Conservation (phyloP, 2,113 vertebrate genomes). For the Microtus montanus region DNA sequence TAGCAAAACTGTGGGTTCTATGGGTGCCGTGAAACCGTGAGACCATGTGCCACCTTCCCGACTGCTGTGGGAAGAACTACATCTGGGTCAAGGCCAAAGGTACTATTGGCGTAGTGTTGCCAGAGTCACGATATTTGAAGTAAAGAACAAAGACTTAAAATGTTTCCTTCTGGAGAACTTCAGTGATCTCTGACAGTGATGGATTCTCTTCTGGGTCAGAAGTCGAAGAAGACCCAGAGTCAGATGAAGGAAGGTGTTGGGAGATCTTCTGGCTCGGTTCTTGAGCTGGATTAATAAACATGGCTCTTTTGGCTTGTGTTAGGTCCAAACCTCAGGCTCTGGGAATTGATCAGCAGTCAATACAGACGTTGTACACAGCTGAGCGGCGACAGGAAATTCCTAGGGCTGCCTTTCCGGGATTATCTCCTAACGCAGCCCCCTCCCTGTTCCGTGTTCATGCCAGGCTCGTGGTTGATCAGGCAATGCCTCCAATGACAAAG, state of each 20-base stretch:
- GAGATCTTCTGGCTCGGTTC: not conserved
- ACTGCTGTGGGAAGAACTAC: not conserved
- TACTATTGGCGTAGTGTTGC: not conserved
- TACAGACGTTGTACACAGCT: not conserved
- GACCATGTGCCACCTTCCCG: not conserved
- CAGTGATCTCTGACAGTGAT: not conserved
- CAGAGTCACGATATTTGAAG: not conserved
- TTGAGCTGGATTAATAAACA: not conserved
- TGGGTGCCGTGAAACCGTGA: not conserved
- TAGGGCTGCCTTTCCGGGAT: not conserved
- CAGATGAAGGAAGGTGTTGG: not conserved
- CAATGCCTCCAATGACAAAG: not conserved
- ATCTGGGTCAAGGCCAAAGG: not conserved
- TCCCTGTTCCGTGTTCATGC: not conserved
- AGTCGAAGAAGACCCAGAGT: not conserved
- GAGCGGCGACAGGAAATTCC: not conserved
- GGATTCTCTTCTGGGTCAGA: not conserved
- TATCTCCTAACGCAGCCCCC: not conserved
- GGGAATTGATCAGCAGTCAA: not conserved
- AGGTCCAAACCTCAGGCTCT: not conserved
- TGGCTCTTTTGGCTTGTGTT: not conserved
- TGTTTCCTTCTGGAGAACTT: not conserved
- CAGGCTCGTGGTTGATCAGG: not conserved
- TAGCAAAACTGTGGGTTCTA: not conserved
- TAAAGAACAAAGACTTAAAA: not conserved